Evolutionary conservation across 2,888 invertebrate species (phyloP), one percentile per base, ranked within the genome.

Genomic region (Oithona nana): DNA sequence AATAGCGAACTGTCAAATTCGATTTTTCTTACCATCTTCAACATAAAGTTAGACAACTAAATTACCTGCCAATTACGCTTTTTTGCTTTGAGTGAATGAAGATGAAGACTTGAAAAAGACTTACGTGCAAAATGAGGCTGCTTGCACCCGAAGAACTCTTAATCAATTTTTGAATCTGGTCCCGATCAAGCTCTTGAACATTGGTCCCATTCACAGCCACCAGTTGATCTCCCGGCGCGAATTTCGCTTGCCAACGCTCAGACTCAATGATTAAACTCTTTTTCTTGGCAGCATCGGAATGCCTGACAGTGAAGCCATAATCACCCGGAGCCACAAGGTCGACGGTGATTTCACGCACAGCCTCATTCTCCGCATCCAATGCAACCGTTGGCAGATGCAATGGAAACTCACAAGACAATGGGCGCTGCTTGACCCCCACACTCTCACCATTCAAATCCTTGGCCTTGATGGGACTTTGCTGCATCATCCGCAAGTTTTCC

Each of bases 141-240:
- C 8, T 39, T 6, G 39, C 39, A 39, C 16, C 16, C 8, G 39
- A 54, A n/a, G n/a, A n/a, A 16, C 13, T 26, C 26, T 54, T 54
- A 26, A 54, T 24, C 24, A 54, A 24, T 26, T 54, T 26, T 16
- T 54, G 22, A 20, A 54, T 26, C 24, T 20, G 24, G 16, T 54
- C 54, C 13, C 54, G 54, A 11, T 54, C 26, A 20, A 54, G 22
- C 13, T 26, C 54, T 16, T 26, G 22, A 16, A 54, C 54, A 26
- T 54, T 26, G 26, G 26, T 26, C 8, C 59, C 59, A 50, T 59
- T 59, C 20, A 59, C 59, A 26, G 59, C 31, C 26, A 59, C 28
- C n/a, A 59, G 24, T 59, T 28, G 39, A 50, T 59, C 59, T n/a
- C 59, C 59, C 1, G n/a, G 28, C 24, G 28, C 24, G 20, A 57